Evolutionary conservation across 1,140 invertebrate genomes (phyloP), one percentile per base, ranked within the genome.

Genomic region (Paraescarpia echinospica): DNA sequence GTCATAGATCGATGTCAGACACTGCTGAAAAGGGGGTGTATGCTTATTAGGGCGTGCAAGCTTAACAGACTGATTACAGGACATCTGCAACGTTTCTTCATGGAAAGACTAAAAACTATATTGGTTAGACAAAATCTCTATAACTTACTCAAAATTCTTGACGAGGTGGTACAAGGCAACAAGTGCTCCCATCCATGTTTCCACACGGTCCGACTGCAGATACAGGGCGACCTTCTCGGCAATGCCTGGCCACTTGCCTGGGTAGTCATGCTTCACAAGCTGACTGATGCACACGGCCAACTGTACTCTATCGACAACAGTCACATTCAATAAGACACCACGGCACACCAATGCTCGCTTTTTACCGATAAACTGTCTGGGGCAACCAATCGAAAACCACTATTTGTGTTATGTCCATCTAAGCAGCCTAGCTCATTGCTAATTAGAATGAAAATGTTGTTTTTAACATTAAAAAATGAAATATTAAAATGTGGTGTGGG

Each of bases 181-280:
- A 2, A 99, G 97, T 91, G 99, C 98, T 92, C 98, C 99, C 96
- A 98, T 97, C 98, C 98, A 99, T 91, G 95, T 95, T 34, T 97
- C 97, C 93, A 97, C 97, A 18, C 98, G 97, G 95, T 99, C 98
- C 95, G 98, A 98, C 95, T 98, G 97, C 91, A 99, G 96, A 95
- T 98, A 98, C 94, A 97, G 97, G 93, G 97, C 97, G 89, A 99
- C 98, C 96, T 99, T 99, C 95, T 99, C 98, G 31, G 99, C 98
- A 94, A 99, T 97, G 96, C 98, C 98, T 0, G 98, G 98, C 99
- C 99, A 99, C 94, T 98, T 97, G 91, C 97, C 98, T 90, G 99
- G 99, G 95, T 99, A 99, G 95, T 99, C 99, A 96, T 98, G 97
- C 95, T 99, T 99, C 18, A 99, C 98, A 93, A 99, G 99, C 93